These are phyloP conservation scores for Cerceris ruficornis DNA, from an alignment of 2,888 invertebrate species.

Conservation along the genomic window DNA sequence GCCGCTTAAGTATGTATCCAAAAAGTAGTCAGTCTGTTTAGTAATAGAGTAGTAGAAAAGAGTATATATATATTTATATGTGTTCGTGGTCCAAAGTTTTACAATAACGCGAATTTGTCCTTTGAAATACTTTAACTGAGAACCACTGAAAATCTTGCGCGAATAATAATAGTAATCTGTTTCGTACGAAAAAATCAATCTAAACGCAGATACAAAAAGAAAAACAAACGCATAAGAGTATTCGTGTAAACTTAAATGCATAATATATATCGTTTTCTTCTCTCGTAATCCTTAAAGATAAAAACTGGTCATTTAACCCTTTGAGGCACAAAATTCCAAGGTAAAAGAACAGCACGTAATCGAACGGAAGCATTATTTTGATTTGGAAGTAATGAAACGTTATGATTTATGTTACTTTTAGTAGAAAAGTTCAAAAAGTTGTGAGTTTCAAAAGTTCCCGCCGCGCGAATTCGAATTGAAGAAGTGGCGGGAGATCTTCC, in stretches of 20 bases:
- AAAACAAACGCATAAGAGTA: constrained; percentile 26
- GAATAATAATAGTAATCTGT: not conserved
- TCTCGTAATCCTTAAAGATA: constrained; percentile 35
- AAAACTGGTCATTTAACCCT: constrained; percentile 6
- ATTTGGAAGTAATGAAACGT: no score
- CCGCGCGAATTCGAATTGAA: no score
- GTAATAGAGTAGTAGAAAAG: constrained; percentile 67
- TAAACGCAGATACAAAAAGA: constrained; percentile 22
- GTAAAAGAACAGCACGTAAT: constrained; percentile 1
- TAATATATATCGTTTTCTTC: constrained; percentile 34
- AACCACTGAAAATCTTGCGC: not conserved
- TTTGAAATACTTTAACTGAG: constrained; percentile 8
- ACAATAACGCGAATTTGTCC: constrained; percentile 29
- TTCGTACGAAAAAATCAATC: not conserved
- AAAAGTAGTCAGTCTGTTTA: constrained; percentile 79
- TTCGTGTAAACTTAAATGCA: constrained; percentile 36
- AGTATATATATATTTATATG: constrained; percentile 47
- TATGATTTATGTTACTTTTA: no score
- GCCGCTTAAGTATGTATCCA: constrained; percentile 70
- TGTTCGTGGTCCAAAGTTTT: constrained; percentile 60
- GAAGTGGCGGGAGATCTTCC: no score
- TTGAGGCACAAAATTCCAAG: not conserved
- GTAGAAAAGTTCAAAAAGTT: no score
- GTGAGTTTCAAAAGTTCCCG: no score
- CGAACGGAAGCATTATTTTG: no score